Evolutionary conservation across 2,888 invertebrate genomes (phyloP).

Genomic region (Blastobasis adustella): DNA sequence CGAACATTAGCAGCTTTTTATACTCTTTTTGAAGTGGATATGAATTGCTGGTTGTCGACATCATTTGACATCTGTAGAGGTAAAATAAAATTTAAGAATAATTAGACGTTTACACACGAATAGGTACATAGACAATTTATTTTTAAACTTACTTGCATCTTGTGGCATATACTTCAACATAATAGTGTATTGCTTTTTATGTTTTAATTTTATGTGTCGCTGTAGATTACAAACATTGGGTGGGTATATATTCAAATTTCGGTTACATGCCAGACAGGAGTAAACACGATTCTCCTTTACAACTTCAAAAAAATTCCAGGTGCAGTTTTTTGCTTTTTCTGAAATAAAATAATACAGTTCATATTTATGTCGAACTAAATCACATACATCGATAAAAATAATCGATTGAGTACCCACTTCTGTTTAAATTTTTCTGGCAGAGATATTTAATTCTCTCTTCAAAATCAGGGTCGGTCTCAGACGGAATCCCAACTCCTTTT

Average conservation of each 20-base stretch:
- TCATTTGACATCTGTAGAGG: no score
- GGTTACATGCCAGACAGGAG: slow-evolving; percentile 4
- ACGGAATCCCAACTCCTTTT: background rate
- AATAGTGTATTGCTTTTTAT: slow-evolving; percentile 2
- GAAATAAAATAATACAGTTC: background rate
- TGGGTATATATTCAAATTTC: slow-evolving; percentile 1
- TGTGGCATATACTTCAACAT: slow-evolving; percentile 4
- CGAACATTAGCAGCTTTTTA: no score
- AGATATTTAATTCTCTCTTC: slow-evolving; percentile 6
- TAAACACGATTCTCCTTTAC: slow-evolving; percentile 3
- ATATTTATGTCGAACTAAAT: background rate
- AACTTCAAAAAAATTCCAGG: slow-evolving; percentile 8
- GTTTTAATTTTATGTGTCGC: slow-evolving; percentile 3
- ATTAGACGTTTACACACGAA: no score
- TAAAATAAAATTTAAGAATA: no score
- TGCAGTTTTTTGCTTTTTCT: slow-evolving; percentile 3
- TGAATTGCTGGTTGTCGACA: no score
- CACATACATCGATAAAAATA: no score
- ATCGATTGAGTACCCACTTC: no score
- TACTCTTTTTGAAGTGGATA: no score
- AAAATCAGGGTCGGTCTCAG: slow-evolving; percentile 5
- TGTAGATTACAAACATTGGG: slow-evolving; percentile 4
- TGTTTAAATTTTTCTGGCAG: background rate
- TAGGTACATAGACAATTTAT: no score
- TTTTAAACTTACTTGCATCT: slow-evolving; percentile 3